A percentile compares a stretch with the other conserved stretches of the same genome.
Conservation (phyloP, 2,797 vertebrate species). For the Hipposideros larvatus region DNA sequence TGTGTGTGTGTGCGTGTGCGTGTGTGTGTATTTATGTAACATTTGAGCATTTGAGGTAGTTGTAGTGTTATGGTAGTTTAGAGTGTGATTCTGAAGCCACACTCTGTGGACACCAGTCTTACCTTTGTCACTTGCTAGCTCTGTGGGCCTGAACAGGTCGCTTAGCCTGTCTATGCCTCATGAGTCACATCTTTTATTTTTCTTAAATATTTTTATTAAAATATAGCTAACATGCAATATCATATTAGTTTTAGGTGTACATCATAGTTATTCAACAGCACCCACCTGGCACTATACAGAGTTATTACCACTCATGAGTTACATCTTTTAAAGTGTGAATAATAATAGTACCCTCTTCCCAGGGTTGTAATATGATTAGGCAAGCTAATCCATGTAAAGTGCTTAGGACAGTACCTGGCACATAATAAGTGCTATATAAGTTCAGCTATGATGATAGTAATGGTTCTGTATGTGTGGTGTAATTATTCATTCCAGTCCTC, state of each 20-base stretch:
- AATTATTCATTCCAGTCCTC: neutral
- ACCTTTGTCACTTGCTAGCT: neutral
- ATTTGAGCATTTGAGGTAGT: neutral
- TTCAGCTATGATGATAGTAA: neutral
- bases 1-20: neutral
- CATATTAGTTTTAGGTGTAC: too few relatives aligned
- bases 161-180: neutral
- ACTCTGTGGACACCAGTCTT: neutral
- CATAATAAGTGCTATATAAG: neutral
- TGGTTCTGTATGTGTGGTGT: neutral
- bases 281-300: too few relatives aligned
- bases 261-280: too few relatives aligned
- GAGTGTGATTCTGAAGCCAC: neutral
- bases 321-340: slow-evolving; percentile 3
- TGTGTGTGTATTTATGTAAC: neutral
- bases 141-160: neutral
- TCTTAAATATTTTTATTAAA: too few relatives aligned
- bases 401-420: slow-evolving; percentile 19
- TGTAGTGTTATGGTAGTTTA: neutral
- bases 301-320: neutral
- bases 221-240: too few relatives aligned
- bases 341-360: neutral
- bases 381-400: slow-evolving; percentile 4
- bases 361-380: slow-evolving; percentile 3
- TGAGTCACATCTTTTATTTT: neutral